phyloP scores from a whole-genome alignment of 35 echinoderm and acorn worm species.

The Strongylocentrotus purpuratus region DNA sequence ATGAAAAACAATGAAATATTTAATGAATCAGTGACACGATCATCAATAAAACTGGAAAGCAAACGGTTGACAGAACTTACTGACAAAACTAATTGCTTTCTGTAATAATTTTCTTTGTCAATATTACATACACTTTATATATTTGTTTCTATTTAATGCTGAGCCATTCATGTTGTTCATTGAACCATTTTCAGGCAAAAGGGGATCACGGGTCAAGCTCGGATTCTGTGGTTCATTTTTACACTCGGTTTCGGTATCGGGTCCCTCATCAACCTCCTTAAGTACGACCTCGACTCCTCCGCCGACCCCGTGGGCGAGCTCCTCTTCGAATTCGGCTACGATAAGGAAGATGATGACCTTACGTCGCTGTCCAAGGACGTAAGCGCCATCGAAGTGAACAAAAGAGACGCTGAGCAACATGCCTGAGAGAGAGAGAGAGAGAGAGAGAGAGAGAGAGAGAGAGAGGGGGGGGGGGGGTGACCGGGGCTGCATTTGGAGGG shows the following conservation, averaged over 20 bases:
- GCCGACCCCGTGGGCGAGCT: neutral
- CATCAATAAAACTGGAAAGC: too few species aligned
- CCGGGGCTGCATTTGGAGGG: too few species aligned
- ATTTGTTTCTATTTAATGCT: neutral
- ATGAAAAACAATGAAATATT: too few species aligned
- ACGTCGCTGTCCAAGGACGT: neutral
- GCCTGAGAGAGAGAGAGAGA: neutral
- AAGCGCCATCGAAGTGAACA: neutral
- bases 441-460: neutral
- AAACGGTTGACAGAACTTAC: too few species aligned
- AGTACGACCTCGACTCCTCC: neutral
- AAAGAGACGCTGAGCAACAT: neutral
- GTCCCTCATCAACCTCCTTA: neutral
- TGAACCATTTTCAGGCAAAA: neutral
- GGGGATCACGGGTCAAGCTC: neutral
- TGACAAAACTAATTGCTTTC: too few species aligned
- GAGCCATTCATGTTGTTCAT: neutral
- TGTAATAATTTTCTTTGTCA: too few species aligned
- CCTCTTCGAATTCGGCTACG: neutral
- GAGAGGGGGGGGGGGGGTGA: too few species aligned
- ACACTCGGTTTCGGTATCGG: constrained; percentile 15
- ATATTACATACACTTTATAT: too few species aligned
- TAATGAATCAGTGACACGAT: too few species aligned
- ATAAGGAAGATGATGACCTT: neutral
- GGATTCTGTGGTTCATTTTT: constrained; percentile 8